phyloP scores from a whole-genome alignment of 2,888 invertebrate species.

The Drosophila algonquin region DNA sequence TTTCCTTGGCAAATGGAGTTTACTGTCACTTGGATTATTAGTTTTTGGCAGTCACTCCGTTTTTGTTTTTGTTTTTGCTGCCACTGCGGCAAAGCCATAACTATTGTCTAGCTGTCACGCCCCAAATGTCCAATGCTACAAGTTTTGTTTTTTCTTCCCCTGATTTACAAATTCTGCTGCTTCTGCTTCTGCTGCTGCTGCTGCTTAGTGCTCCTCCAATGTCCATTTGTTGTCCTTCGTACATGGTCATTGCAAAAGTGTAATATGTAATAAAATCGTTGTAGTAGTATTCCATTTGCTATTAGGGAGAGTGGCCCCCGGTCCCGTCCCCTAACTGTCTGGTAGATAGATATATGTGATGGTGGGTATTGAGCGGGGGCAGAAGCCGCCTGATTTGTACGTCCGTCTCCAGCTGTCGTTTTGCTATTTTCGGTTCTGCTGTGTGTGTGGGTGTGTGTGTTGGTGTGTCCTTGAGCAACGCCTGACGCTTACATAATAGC shows the following conservation, averaged over 20 bases:
- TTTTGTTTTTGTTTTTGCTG: constrained; percentile 12
- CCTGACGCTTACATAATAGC: constrained; percentile 61
- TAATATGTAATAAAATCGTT: constrained; percentile 55
- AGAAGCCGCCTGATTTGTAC: constrained; percentile 45
- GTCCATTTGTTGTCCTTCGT: constrained; percentile 52
- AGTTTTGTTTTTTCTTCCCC: constrained; percentile 26
- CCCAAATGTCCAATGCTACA: constrained; percentile 33
- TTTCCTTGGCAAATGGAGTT: constrained; percentile 15
- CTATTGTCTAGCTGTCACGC: constrained; percentile 60
- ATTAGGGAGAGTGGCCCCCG: not conserved
- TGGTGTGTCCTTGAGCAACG: constrained; percentile 50
- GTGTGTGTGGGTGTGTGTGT: constrained; percentile 10
- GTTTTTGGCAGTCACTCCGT: constrained; percentile 21
- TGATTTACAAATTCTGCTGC: constrained; percentile 59
- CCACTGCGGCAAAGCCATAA: constrained; percentile 48
- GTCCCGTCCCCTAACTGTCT: constrained; percentile 33
- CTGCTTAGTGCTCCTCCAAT: constrained; percentile 12
- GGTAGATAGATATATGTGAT: not conserved
- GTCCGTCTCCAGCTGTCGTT: constrained; percentile 11
- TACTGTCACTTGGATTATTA: constrained; percentile 19
- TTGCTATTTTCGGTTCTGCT: constrained; percentile 47
- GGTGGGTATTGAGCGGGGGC: constrained; percentile 9
- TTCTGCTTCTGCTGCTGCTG: not conserved
- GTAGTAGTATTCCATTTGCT: constrained; percentile 27
- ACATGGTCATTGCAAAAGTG: constrained; percentile 58